Evolutionary conservation across 2,113 vertebrate species (phyloP).

Genomic region (Upupa epops): DNA sequence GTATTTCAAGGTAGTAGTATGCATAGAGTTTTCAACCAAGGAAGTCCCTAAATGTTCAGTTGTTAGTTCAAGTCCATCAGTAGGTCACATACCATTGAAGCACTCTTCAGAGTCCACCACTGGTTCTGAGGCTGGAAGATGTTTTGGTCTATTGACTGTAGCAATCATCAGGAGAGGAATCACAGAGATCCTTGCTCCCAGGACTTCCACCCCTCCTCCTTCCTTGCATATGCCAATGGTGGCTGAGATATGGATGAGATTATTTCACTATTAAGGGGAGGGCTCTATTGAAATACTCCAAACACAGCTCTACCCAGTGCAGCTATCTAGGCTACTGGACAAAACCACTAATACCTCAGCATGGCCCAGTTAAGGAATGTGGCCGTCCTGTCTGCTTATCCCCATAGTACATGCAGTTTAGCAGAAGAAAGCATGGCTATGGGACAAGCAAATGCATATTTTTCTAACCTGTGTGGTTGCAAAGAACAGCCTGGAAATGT

Average conservation of each 20-base stretch:
- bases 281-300: neutral
- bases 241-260: neutral
- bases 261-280: neutral
- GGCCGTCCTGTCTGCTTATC: neutral
- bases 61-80: neutral
- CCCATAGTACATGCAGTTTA: neutral
- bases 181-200: neutral
- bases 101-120: neutral
- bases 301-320: neutral
- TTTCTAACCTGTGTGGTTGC: accelerated
- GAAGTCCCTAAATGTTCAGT: accelerated
- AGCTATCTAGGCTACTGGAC: neutral
- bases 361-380: neutral
- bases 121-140: neutral
- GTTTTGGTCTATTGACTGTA: neutral
- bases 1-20: neutral
- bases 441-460: neutral
- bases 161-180: neutral
- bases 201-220: neutral
- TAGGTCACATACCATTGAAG: neutral
- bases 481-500: neutral
- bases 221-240: neutral
- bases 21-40: neutral
- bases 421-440: neutral
- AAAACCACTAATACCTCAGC: neutral